Percentiles rank a stretch among this genome's conserved stretches.
Evolutionary conservation across 2,797 vertebrate genomes (phyloP).

Genomic region (Sebastolobus alascanus): DNA sequence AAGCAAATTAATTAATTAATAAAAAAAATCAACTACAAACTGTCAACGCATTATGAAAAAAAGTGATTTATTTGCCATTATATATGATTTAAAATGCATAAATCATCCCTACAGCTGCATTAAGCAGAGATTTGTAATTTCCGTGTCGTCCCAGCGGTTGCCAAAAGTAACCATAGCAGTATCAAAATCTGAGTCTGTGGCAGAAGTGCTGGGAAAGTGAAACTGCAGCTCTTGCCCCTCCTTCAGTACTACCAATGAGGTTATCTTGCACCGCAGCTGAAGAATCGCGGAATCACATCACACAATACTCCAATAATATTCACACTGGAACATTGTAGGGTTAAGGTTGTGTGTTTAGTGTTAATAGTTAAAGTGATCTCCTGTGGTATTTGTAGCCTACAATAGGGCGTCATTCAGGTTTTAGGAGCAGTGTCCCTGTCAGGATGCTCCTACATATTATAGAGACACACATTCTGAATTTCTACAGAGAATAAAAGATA

Average conservation of each 20-base stretch:
- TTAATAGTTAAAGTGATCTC: too few species aligned
- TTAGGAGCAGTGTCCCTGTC: too few species aligned
- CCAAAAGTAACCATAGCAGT: not conserved
- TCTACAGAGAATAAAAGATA: too few species aligned
- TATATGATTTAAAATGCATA: not conserved
- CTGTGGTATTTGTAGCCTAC: too few species aligned
- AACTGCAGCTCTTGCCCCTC: not conserved
- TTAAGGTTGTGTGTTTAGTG: too few species aligned
- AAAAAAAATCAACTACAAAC: not conserved
- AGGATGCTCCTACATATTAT: too few species aligned
- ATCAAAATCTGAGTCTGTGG: not conserved
- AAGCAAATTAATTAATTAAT: not conserved
- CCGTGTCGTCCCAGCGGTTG: not conserved
- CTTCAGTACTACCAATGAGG: not conserved
- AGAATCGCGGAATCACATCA: too few species aligned
- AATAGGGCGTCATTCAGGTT: too few species aligned
- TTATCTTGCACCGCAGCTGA: too few species aligned
- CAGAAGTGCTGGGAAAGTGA: not conserved
- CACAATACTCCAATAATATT: too few species aligned
- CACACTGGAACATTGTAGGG: too few species aligned
- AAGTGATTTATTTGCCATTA: not conserved
- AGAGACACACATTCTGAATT: too few species aligned
- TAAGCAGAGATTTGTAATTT: not conserved
- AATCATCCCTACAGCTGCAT: not conserved
- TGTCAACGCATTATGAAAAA: not conserved